Evolutionary conservation across 1,140 invertebrate genomes (phyloP).

Genomic region (Diorhabda sublineata): DNA sequence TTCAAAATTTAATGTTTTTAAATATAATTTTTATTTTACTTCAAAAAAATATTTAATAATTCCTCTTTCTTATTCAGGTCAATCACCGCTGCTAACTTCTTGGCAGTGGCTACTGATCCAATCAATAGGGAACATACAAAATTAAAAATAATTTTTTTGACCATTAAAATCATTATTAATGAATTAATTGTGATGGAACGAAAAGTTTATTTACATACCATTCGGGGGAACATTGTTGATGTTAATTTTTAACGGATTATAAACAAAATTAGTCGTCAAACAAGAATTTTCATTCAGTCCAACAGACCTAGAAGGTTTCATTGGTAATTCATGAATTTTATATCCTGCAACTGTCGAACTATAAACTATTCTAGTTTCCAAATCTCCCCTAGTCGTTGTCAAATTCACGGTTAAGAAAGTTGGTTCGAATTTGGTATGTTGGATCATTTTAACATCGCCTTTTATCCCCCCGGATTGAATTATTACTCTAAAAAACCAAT

Average conservation of each 20-base stretch:
- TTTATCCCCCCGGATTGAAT: conserved; percentile 77
- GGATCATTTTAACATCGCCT: conserved; percentile 74
- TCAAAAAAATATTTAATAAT: too few relatives aligned
- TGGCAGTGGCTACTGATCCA: too few relatives aligned
- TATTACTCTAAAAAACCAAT: conserved; percentile 54
- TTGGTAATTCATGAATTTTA: conserved; percentile 67
- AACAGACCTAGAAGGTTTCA: conserved; percentile 52
- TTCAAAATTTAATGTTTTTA: too few relatives aligned
- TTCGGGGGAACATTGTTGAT: conserved; percentile 57
- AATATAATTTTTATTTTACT: too few relatives aligned
- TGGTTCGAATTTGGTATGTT: conserved; percentile 79
- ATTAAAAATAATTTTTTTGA: too few relatives aligned
- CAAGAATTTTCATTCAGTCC: conserved; percentile 53
- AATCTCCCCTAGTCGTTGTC: conserved; percentile 55
- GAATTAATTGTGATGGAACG: too few relatives aligned
- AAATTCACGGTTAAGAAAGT: conserved; percentile 77
- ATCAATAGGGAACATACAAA: too few relatives aligned
- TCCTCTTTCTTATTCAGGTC: too few relatives aligned
- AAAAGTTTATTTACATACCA: conserved; percentile 46
- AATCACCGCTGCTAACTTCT: too few relatives aligned
- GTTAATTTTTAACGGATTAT: conserved; percentile 63
- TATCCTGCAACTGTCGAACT: conserved; percentile 59
- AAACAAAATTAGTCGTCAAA: conserved; percentile 61
- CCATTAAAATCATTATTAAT: too few relatives aligned
- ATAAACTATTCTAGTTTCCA: conserved; percentile 62